Evolutionary conservation across 2,113 vertebrate species (phyloP).

Genomic region (Mormyrus lacerda): DNA sequence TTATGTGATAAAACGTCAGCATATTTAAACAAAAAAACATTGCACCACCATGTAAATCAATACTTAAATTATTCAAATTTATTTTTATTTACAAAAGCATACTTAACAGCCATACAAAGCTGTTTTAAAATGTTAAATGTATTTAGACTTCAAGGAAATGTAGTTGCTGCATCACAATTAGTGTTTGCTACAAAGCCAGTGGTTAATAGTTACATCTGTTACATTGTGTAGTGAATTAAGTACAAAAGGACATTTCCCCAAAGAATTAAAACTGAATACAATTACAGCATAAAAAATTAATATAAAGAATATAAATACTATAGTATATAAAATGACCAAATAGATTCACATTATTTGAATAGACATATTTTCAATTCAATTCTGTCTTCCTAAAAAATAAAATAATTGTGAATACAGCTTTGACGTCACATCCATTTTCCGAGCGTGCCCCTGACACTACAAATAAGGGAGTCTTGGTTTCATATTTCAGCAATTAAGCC

Average conservation of each 20-base stretch:
- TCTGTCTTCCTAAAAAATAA: not conserved
- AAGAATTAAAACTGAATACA: not conserved
- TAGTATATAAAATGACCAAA: not conserved
- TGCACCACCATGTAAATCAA: not conserved
- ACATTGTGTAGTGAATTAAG: not conserved
- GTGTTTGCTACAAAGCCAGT: not conserved
- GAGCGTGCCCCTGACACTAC: not conserved
- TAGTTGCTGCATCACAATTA: not conserved
- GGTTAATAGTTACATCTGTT: not conserved
- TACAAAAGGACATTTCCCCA: not conserved
- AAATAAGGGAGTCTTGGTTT: not conserved
- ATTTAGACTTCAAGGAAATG: not conserved
- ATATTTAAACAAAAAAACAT: not conserved
- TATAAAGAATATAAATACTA: not conserved
- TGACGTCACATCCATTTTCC: not conserved
- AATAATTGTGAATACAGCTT: not conserved
- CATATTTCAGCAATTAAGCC: not conserved
- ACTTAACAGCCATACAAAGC: not conserved
- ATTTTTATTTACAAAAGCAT: not conserved
- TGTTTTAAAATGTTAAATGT: not conserved
- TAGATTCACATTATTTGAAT: not conserved
- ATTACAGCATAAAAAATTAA: not conserved
- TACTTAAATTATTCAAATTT: not conserved
- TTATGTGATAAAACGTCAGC: not conserved
- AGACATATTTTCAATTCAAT: not conserved